phyloP scores from a whole-genome alignment of 1,140 invertebrate species.

The Platyscapa corneri region DNA sequence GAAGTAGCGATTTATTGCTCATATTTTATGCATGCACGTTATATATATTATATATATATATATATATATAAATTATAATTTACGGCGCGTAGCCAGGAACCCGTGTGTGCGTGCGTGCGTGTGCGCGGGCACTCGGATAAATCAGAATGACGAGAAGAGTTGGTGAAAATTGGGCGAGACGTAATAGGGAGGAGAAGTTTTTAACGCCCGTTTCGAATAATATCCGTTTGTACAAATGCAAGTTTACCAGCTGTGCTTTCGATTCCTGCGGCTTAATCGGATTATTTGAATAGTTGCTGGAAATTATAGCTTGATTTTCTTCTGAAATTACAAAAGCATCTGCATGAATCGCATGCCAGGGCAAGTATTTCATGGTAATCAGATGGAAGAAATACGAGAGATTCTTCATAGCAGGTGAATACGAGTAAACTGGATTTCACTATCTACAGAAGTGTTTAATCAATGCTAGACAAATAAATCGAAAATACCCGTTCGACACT shows the following conservation, averaged over 20 bases:
- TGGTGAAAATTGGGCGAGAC: background rate
- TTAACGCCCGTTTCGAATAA: background rate
- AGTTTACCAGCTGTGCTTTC: background rate
- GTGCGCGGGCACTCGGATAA: background rate
- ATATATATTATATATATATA: background rate
- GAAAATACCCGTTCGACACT: background rate
- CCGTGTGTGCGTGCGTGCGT: too few species aligned
- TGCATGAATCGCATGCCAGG: background rate
- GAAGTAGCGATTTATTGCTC: slow-evolving; percentile 11
- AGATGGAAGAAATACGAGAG: background rate
- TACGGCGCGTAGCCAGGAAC: too few species aligned
- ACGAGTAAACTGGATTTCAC: background rate
- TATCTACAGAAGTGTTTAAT: background rate
- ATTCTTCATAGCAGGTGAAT: background rate
- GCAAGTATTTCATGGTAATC: background rate
- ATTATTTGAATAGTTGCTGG: background rate
- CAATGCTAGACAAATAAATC: background rate
- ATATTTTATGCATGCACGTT: background rate
- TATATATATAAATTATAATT: too few species aligned
- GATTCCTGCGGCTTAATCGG: background rate
- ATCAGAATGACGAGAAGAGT: background rate
- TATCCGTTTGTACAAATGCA: background rate
- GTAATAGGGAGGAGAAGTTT: background rate
- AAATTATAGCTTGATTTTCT: background rate
- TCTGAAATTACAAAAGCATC: background rate